Percentiles rank a stretch among this genome's conserved stretches.
Conservation (phyloP, 2,888 invertebrate species). For the Polydrusus tereticollis region DNA sequence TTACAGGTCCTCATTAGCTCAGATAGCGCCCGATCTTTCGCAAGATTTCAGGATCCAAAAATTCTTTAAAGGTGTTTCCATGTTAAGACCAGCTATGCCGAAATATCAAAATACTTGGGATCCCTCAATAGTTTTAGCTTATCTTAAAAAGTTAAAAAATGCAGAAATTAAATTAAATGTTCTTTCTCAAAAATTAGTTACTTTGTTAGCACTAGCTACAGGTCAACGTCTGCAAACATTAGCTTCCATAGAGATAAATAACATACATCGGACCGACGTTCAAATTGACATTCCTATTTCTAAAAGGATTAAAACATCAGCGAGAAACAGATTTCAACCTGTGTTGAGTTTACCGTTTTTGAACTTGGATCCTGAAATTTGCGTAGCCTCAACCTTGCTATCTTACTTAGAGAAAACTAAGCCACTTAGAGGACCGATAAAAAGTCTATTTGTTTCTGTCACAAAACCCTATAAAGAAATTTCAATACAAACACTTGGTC, state of each 20-base stretch:
- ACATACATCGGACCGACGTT: neutral
- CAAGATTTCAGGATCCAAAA: slow-evolving; percentile 1
- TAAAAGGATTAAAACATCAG: slow-evolving; percentile 18
- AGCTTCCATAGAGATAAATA: slow-evolving; percentile 7
- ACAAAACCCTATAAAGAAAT: slow-evolving; percentile 2
- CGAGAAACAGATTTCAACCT: slow-evolving; percentile 6
- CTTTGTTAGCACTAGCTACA: too few species aligned
- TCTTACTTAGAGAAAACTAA: too few species aligned
- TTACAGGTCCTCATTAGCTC: slow-evolving; percentile 12
- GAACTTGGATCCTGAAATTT: neutral
- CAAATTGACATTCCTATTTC: slow-evolving; percentile 8
- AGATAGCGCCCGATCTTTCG: neutral
- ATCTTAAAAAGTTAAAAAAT: slow-evolving; percentile 1
- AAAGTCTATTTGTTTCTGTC: neutral
- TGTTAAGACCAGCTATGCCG: slow-evolving; percentile 1
- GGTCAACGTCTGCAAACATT: slow-evolving; percentile 26
- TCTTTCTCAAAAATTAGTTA: slow-evolving; percentile 13
- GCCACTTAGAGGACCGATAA: slow-evolving; percentile 1
- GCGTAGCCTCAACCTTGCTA: too few species aligned
- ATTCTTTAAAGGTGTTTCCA: slow-evolving; percentile 21
- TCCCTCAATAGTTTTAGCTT: slow-evolving; percentile 3
- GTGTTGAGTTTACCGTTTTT: slow-evolving; percentile 8
- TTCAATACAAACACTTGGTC: slow-evolving; percentile 3
- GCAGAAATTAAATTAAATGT: neutral
- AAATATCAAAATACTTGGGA: slow-evolving; percentile 24